These are phyloP conservation scores for Rhizomys pruinosus DNA, from an alignment of 2,113 vertebrate species.

Conservation along the genomic window DNA sequence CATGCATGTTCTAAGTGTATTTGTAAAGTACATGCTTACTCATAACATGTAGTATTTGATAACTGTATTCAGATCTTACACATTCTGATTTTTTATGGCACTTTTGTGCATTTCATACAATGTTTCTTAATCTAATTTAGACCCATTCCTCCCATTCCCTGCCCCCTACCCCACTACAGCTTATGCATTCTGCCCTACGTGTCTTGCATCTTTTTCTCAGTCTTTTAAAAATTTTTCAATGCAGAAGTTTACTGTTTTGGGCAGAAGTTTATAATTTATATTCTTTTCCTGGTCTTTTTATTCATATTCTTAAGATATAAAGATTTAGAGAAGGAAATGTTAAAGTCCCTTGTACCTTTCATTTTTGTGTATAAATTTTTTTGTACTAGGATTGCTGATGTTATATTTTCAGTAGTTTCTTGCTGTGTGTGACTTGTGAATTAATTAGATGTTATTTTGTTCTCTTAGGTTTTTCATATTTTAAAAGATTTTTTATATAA, in stretches of 20 bases:
- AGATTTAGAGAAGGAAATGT: background rate
- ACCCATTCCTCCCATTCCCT: too few relatives aligned
- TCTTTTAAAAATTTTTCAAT: too few relatives aligned
- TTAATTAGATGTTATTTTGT: background rate
- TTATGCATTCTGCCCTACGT: too few relatives aligned
- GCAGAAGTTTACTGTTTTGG: too few relatives aligned
- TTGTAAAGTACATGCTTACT: conserved; percentile 1
- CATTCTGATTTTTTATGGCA: too few relatives aligned
- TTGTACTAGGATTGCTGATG: background rate
- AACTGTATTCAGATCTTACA: background rate
- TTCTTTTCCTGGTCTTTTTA: too few relatives aligned
- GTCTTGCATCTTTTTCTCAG: too few relatives aligned
- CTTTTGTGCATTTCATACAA: too few relatives aligned
- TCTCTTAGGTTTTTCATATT: background rate
- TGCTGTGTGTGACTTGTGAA: conserved; percentile 32
- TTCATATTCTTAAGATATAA: background rate
- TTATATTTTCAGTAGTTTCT: too few relatives aligned
- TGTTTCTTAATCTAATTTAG: too few relatives aligned
- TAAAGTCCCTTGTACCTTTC: background rate
- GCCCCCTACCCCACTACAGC: too few relatives aligned
- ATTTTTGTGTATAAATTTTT: background rate
- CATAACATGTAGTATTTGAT: background rate
- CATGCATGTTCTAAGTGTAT: background rate
- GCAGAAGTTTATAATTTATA: too few relatives aligned
- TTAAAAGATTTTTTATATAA: background rate